Percentiles rank a stretch among this genome's conserved stretches.
Conservation (phyloP, 2,888 invertebrate genomes). For the Nematopogon swammerdamellus region DNA sequence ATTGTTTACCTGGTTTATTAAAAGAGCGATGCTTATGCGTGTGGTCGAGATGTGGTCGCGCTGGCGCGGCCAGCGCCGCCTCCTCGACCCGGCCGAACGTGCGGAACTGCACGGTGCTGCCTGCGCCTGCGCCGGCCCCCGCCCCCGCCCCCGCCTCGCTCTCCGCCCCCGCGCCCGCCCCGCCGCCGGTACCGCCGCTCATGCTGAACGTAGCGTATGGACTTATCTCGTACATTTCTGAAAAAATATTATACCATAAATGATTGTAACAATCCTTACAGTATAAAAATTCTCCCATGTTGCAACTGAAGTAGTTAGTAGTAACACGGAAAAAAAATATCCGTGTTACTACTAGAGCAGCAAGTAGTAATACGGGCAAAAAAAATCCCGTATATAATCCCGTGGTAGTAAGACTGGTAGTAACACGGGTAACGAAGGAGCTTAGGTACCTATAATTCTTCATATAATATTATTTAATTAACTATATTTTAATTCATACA, state of each 20-base stretch:
- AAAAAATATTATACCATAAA: conserved; percentile 2
- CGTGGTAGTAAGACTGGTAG: no score
- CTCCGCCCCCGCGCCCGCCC: conserved; percentile 16
- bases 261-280: no score
- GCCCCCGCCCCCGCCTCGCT: conserved; percentile 44
- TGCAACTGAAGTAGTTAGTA: no score
- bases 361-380: no score
- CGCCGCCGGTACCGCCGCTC: conserved; percentile 28
- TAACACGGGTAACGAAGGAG: no score
- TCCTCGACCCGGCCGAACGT: conserved; percentile 68
- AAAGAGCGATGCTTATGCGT: conserved; percentile 23
- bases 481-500: no score
- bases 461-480: no score
- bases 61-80: conserved; percentile 26
- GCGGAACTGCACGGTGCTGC: conserved; percentile 70
- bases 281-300: no score
- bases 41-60: conserved; percentile 12
- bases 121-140: conserved; percentile 53
- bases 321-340: no score
- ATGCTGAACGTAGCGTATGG: conserved; percentile 77
- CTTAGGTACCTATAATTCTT: no score
- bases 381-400: no score
- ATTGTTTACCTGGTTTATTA: conserved; percentile 15
- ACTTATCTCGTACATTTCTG: conserved; percentile 80
- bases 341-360: no score